Conservation (phyloP, 2,888 invertebrate species). For the Athalia cordata region DNA sequence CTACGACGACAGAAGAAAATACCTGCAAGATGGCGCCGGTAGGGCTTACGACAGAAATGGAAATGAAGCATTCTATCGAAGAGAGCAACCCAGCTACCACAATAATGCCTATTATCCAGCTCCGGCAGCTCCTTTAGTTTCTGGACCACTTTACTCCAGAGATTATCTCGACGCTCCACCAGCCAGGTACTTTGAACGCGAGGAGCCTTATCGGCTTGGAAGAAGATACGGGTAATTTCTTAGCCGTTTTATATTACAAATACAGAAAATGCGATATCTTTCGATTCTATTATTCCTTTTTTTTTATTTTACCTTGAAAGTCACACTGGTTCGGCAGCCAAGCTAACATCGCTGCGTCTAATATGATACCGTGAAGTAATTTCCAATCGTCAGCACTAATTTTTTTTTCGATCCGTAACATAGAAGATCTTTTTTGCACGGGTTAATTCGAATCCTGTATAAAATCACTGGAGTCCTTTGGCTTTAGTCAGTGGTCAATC, state of each 20-base stretch:
- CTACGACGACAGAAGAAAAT: conserved; percentile 73
- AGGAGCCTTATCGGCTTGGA: conserved; percentile 15
- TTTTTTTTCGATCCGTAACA: neutral
- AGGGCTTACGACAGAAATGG: conserved; percentile 67
- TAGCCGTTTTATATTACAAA: conserved; percentile 9
- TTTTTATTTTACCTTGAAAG: too few relatives aligned
- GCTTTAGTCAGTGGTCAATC: conserved; percentile 30
- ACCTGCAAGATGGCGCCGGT: conserved; percentile 73
- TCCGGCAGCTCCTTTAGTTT: conserved; percentile 45
- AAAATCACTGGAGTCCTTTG: neutral
- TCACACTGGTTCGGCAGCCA: too few relatives aligned
- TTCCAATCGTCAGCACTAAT: too few relatives aligned
- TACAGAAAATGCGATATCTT: neutral
- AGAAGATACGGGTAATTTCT: conserved; percentile 32
- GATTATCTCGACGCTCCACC: conserved; percentile 48
- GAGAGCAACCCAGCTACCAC: conserved; percentile 49
- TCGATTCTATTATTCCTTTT: too few relatives aligned
- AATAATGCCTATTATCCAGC: conserved; percentile 47
- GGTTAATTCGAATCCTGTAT: conserved; percentile 15
- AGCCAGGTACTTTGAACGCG: conserved; percentile 39
- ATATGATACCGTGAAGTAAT: too few relatives aligned
- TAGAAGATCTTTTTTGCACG: neutral
- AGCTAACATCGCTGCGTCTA: too few relatives aligned
- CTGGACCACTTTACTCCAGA: conserved; percentile 46
- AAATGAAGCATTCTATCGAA: conserved; percentile 54